Conservation (phyloP, 1,140 invertebrate species). For the Heliconius hermathena region DNA sequence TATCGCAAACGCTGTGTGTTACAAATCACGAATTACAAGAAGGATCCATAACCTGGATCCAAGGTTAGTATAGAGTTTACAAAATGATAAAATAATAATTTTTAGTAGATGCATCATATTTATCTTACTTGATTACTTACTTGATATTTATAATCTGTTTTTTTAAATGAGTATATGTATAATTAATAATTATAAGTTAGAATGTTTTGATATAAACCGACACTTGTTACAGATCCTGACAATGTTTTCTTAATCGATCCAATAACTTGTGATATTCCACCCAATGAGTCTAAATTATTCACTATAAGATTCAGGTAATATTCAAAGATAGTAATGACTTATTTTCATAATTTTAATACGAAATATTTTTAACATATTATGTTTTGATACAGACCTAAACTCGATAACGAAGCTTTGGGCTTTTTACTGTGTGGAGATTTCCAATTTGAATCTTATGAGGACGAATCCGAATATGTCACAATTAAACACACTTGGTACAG, state of each 20-base stretch:
- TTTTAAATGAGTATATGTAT: too few relatives aligned
- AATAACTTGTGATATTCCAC: constrained; percentile 58
- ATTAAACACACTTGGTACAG: constrained; percentile 68
- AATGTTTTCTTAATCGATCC: constrained; percentile 71
- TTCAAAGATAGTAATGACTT: neutral
- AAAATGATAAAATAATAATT: too few relatives aligned
- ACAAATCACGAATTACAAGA: constrained; percentile 69
- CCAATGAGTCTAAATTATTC: constrained; percentile 69
- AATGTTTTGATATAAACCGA: too few relatives aligned
- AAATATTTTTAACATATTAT: neutral
- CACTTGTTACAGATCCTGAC: constrained; percentile 58
- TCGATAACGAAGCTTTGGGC: constrained; percentile 62
- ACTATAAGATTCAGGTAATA: constrained; percentile 70
- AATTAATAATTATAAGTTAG: too few relatives aligned
- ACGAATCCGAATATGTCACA: constrained; percentile 42
- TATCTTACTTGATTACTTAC: too few relatives aligned
- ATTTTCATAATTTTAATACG: neutral
- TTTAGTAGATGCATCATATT: too few relatives aligned
- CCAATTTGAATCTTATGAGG: constrained; percentile 48
- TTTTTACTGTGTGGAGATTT: constrained; percentile 71
- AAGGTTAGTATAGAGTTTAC: constrained; percentile 49
- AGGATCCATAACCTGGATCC: constrained; percentile 70
- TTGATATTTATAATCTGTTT: too few relatives aligned
- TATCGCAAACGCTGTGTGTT: constrained; percentile 71
- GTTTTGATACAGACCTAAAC: constrained; percentile 56